phyloP scores from a whole-genome alignment of 2,113 vertebrate species.

The Cyphomyrus discorhynchus region DNA sequence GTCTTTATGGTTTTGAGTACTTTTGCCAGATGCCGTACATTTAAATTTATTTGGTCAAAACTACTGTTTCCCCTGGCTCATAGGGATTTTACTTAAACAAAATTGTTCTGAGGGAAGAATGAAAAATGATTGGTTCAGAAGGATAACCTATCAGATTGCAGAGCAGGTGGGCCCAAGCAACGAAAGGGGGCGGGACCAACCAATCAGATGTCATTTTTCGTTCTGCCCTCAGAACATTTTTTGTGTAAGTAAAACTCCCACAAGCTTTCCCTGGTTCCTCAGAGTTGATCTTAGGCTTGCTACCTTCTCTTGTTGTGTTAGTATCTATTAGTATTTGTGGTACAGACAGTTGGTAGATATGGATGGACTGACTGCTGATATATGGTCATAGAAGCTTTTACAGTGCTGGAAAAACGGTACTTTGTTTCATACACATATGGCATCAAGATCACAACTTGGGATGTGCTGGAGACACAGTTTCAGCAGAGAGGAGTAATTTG shows the following conservation, averaged over 20 bases:
- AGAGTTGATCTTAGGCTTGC: background rate
- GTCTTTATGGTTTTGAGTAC: background rate
- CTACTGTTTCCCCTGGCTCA: background rate
- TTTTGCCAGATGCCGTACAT: background rate
- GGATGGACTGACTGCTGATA: background rate
- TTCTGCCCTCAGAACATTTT: too few relatives aligned
- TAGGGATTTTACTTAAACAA: too few relatives aligned
- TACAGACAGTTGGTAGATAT: background rate
- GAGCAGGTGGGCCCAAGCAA: too few relatives aligned
- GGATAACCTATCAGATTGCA: too few relatives aligned
- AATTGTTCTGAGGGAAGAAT: too few relatives aligned
- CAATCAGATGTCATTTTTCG: too few relatives aligned
- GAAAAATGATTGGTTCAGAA: too few relatives aligned
- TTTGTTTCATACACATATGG: background rate
- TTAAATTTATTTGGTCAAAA: background rate
- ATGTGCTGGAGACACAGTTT: background rate
- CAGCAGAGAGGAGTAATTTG: background rate
- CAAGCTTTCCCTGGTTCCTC: background rate
- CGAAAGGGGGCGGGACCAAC: too few relatives aligned
- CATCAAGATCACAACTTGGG: background rate
- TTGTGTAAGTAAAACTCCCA: background rate
- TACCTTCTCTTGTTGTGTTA: background rate
- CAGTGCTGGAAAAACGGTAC: background rate
- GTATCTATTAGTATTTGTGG: background rate
- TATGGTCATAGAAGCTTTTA: background rate